These are phyloP conservation scores for Loris lydekkerianus DNA, from an alignment of 2,797 vertebrate species.

Conservation along the genomic window DNA sequence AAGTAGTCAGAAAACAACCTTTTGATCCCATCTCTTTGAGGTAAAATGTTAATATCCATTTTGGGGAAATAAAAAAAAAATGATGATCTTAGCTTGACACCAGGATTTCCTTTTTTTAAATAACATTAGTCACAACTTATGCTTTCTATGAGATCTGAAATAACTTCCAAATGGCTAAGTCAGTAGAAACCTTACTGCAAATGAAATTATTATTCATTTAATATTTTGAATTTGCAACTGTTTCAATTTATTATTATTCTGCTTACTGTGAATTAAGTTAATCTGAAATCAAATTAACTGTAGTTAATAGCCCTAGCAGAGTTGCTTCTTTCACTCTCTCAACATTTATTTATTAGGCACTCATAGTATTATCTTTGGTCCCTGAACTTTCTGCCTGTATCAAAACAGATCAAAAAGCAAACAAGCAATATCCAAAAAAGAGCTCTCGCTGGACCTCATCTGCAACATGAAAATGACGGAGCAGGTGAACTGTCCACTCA, in stretches of 20 bases:
- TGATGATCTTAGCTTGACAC: neutral
- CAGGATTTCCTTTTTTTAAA: neutral
- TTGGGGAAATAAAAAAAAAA: constrained; percentile 18
- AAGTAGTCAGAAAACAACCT: constrained; percentile 10
- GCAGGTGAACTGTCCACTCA: neutral
- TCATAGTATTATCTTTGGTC: neutral
- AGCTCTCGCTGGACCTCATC: neutral
- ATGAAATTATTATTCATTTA: constrained; percentile 17
- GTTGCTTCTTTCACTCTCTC: constrained; percentile 49
- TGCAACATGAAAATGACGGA: neutral
- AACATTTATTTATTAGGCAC: constrained; percentile 13
- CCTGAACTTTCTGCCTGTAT: neutral
- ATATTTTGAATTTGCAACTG: constrained; percentile 49
- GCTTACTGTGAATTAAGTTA: constrained; percentile 14
- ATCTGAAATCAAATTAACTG: neutral
- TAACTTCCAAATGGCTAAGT: constrained; percentile 40
- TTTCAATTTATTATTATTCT: constrained; percentile 42
- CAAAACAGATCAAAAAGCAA: constrained; percentile 44
- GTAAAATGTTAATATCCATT: constrained; percentile 40
- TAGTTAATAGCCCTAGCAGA: constrained; percentile 7
- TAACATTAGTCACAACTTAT: constrained; percentile 24
- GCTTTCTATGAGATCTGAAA: constrained; percentile 21
- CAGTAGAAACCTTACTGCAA: neutral
- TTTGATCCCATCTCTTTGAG: neutral
- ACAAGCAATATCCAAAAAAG: neutral